phyloP scores from a whole-genome alignment of 2,113 vertebrate species.

The Sapajus apella region DNA sequence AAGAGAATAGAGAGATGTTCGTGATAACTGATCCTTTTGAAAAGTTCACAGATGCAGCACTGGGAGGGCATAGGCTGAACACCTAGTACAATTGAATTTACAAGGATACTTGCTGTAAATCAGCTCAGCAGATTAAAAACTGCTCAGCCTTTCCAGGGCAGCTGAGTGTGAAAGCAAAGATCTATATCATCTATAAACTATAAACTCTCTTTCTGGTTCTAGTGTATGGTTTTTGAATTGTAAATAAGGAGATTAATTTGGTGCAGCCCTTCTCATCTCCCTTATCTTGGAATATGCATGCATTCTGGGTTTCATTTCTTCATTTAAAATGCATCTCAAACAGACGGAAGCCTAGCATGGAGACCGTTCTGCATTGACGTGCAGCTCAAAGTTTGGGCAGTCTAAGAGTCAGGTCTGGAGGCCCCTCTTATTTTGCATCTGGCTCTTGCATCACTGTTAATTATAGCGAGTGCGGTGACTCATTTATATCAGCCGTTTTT shows the following conservation, averaged over 20 bases:
- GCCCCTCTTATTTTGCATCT: constrained; percentile 76
- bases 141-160: background rate
- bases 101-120: background rate
- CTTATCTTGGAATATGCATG: background rate
- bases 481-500: constrained; percentile 84
- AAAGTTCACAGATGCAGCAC: constrained; percentile 51
- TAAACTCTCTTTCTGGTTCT: background rate
- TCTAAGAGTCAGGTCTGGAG: constrained; percentile 81
- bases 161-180: constrained; percentile 18
- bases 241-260: constrained; percentile 23
- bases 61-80: constrained; percentile 44
- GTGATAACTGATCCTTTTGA: background rate
- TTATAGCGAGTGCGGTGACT: constrained; percentile 83
- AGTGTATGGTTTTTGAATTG: background rate
- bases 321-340: background rate
- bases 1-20: background rate
- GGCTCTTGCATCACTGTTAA: constrained; percentile 85
- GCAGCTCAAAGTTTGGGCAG: constrained; percentile 75
- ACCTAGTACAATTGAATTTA: constrained; percentile 66
- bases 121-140: constrained; percentile 23
- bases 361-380: constrained; percentile 67
- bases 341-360: constrained; percentile 43
- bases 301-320: background rate
- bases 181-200: background rate
- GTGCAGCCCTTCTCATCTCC: background rate